Conservation (phyloP, 2,113 vertebrate species). For the Festucalex cinctus region DNA sequence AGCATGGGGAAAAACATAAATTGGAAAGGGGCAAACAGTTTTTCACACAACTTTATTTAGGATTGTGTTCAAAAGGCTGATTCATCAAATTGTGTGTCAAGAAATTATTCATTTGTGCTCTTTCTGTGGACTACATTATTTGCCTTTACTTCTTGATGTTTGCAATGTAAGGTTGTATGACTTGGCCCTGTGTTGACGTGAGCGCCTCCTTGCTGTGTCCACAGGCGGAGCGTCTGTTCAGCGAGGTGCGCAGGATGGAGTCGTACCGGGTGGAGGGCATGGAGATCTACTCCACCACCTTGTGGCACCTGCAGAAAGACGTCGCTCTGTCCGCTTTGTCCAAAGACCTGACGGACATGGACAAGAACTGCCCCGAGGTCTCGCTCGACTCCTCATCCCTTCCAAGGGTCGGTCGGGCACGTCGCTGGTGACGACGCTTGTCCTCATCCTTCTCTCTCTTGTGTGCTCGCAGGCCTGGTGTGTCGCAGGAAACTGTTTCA, state of each 20-base stretch:
- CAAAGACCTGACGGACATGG: constrained; percentile 98
- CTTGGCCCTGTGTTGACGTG: not conserved
- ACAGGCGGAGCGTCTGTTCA: constrained; percentile 94
- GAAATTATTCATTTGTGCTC: too few species aligned
- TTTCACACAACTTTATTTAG: too few species aligned
- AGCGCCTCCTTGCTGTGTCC: not conserved
- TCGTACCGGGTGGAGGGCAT: constrained; percentile 94
- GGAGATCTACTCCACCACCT: constrained; percentile 96
- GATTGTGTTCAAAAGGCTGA: too few species aligned
- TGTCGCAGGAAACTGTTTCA: constrained; percentile 98
- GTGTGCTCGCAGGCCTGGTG: constrained; percentile 85
- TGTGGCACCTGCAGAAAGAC: constrained; percentile 98
- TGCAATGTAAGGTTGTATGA: too few species aligned
- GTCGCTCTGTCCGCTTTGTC: constrained; percentile 94
- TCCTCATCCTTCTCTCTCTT: not conserved
- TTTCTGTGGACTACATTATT: too few species aligned
- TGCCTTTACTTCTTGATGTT: too few species aligned
- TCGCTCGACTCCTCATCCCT: not conserved
- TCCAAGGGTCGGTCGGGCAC: not conserved
- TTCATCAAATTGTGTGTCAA: too few species aligned
- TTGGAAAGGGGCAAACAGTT: too few species aligned
- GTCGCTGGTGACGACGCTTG: not conserved
- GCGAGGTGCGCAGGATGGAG: constrained; percentile 93
- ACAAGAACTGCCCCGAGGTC: constrained; percentile 98
- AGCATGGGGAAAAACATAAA: too few species aligned